Base-by-base conservation (phyloP, 2,888 invertebrate species). In the Galerucella nymphaeae region DNA sequence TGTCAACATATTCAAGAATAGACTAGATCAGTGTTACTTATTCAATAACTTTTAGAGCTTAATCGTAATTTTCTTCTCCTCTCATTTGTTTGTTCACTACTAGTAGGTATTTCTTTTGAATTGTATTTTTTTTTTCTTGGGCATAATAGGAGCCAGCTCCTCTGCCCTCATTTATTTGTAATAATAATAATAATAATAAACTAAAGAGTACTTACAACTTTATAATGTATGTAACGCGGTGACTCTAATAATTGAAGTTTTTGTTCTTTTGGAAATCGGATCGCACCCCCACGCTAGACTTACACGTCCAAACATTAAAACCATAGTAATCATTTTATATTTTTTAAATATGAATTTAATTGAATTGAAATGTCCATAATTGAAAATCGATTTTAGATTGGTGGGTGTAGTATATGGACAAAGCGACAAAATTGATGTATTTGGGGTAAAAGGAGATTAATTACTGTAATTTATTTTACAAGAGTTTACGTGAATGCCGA, bases 361-460 rank as follows among this genome's bases (percentile, higher is more conserved):
- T 53, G 53, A 8, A 53, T 11, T 18, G 18, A 53, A 18, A 18
- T 18, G 53, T 53, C 20, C 5, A 30, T 70, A 70, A 70, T 70
- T 63, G 70, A 63, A 45, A 70, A 70, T 70, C 70, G 70, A 70
- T 70, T 53, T 13, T 30, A 13, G 45, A 70, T 70, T 70, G 70
- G 50, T 55, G 63, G 70, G 63, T 64, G 55, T 53, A 63, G 53
- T 48, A 42, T 41, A 42, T 41, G 42, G 61, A 41, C 10, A 16
- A 48, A 23, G 63, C 45, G 70, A 70, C 70, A 70, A 70, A 69
- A 70, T 70, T 70, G 57, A 70, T 70, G 70, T 70, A 63, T 70
- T 70, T 63, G 30, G 63, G 70, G 70, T 57, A 45, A 63, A 64
- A 70, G 20, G 63, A 64, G 53, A 70, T 70, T 70, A 70, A 70